Evolutionary conservation across 2,888 invertebrate species (phyloP), one percentile per base, ranked within the genome.

Genomic region (Apeira syringaria): DNA sequence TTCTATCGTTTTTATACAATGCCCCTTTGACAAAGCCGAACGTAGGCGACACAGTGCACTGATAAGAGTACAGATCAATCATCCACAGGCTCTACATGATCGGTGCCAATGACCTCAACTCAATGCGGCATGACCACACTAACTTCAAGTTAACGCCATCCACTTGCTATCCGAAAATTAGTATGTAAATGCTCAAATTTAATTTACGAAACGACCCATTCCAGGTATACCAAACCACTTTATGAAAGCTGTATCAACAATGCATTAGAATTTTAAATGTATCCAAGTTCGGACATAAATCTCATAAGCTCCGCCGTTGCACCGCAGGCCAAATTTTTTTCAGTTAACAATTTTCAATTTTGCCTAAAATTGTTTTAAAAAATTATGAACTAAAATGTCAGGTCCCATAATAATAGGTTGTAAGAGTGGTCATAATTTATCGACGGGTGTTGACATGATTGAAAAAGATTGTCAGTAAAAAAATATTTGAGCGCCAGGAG

Each of bases 51-150:
- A 85, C 83, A 79, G 70, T 67, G 72, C 67, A 64, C 68, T 86
- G 89, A 88, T 88, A 88, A 87, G 85, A 76, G 73, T 63, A 64
- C 74, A 83, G 84, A 89, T 89, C 89, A 87, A 89, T 89, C 89
- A 89, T 85, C 74, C 71, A 63, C 68, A 67, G 68, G 83, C 80
- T 84, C 83, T 79, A 80, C 86, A 87, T 80, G 83, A 77, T 82
- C 79, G 80, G 79, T 71, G 86, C 80, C 86, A 73, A 74, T 71
- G 88, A 87, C 74, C 88, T 74, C 58, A 56, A 59, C 56, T 60
- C 69, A 65, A 63, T 66, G 66, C 61, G 68, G 77, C 80, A 80
- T 82, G 84, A 84, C 80, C 67, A 68, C 72, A 80, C 76, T 75
- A 9, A 80, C 71, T 77, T 80, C 72, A 73, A 56, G 64, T 78